A percentile compares a stretch with the other conserved stretches of the same genome.
phyloP scores from a whole-genome alignment of 2,797 vertebrate species.

The Caiman crocodilus region DNA sequence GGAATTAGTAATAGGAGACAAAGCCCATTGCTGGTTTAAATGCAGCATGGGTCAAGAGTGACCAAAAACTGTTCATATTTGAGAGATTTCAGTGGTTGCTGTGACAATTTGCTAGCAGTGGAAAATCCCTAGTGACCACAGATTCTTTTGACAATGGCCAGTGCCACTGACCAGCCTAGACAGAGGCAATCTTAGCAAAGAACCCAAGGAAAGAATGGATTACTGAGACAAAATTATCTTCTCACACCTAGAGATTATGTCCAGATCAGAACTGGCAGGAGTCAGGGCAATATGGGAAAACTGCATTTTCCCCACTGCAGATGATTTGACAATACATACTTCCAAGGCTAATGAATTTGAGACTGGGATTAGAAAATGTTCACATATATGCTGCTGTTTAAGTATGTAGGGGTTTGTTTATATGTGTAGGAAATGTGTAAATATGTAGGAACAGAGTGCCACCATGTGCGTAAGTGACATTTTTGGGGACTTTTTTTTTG shows the following conservation, averaged over 20 bases:
- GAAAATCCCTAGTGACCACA: neutral
- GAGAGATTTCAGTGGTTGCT: neutral
- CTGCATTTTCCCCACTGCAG: neutral
- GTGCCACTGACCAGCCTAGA: neutral
- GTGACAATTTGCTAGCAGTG: neutral
- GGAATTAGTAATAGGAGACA: neutral
- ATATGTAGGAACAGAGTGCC: no score
- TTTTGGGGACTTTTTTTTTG: no score
- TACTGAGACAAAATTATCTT: neutral
- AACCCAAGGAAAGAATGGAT: neutral
- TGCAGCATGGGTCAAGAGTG: accelerated
- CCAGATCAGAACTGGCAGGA: neutral
- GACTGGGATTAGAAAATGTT: no score
- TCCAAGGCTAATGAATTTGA: neutral
- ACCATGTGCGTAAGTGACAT: no score
- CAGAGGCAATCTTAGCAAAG: neutral
- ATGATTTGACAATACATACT: neutral
- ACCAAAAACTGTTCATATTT: neutral
- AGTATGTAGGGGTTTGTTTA: no score
- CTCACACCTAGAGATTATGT: neutral
- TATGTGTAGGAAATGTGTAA: no score
- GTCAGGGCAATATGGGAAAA: neutral
- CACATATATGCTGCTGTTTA: no score
- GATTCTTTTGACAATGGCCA: neutral
- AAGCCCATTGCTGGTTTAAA: neutral